Evolutionary conservation across 1,140 invertebrate species (phyloP).

Genomic region (Macrocentrus cingulum): DNA sequence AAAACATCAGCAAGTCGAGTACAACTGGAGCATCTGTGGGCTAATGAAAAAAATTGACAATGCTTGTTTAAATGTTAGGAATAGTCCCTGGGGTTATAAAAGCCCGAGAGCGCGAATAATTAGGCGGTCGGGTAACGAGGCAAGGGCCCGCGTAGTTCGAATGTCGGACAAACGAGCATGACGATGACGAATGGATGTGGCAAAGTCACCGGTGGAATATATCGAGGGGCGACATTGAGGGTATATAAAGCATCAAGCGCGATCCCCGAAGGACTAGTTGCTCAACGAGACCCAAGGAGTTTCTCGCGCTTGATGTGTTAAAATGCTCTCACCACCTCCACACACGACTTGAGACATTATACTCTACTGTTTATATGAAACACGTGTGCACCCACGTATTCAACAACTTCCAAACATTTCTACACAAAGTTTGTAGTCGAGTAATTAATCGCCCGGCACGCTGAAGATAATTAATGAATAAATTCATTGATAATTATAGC

Average conservation of each 20-base stretch:
- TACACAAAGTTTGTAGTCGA: no score
- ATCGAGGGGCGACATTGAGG: neutral
- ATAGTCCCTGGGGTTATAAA: neutral
- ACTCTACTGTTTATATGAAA: no score
- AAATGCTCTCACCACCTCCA: neutral
- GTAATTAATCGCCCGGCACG: no score
- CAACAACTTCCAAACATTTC: no score
- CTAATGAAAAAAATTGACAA: neutral
- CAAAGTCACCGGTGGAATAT: slow-evolving; percentile 6
- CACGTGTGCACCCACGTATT: no score
- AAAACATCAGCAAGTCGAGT: no score
- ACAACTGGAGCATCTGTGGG: no score
- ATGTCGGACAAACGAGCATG: slow-evolving; percentile 17
- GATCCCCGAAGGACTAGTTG: slow-evolving; percentile 3
- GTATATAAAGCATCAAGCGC: neutral
- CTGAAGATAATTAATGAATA: no score
- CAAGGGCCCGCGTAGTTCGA: neutral
- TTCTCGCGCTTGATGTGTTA: neutral
- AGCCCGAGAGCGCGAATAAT: slow-evolving; percentile 9
- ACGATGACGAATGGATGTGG: slow-evolving; percentile 20
- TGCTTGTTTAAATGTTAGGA: neutral
- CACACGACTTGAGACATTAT: no score
- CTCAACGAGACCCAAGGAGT: neutral
- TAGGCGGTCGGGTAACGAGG: slow-evolving; percentile 5
- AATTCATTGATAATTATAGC: no score